Conservation (phyloP, 2,888 invertebrate species). For the Germaria angustata region DNA sequence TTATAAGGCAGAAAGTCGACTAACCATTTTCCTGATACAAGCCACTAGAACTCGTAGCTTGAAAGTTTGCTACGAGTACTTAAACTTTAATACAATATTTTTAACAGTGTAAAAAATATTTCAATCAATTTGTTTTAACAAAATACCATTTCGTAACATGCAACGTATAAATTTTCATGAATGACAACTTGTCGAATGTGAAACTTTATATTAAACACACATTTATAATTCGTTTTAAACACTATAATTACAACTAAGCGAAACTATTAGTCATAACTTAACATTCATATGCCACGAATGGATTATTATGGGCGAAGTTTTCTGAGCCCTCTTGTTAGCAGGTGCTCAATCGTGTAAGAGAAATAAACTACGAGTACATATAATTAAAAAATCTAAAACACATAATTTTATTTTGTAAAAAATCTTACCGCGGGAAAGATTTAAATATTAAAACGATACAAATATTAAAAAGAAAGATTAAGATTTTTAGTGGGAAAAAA, state of each 20-base stretch:
- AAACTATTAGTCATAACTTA: background rate
- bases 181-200: constrained; percentile 1
- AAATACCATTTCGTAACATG: constrained; percentile 2
- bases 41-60: too few relatives aligned
- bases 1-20: too few relatives aligned
- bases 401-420: too few relatives aligned
- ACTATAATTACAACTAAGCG: constrained; percentile 14
- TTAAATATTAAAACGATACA: too few relatives aligned
- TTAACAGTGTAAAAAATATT: background rate
- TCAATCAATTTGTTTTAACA: background rate
- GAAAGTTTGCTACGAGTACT: too few relatives aligned
- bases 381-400: too few relatives aligned
- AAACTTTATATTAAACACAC: background rate
- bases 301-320: constrained; percentile 16
- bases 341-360: constrained; percentile 24
- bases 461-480: too few relatives aligned
- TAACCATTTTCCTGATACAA: too few relatives aligned
- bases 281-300: background rate
- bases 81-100: background rate
- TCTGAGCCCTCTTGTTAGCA: constrained; percentile 45
- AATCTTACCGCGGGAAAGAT: too few relatives aligned
- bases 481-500: too few relatives aligned
- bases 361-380: too few relatives aligned
- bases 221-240: background rate
- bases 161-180: background rate